Conservation (phyloP, 2,797 vertebrate species). For the Gadopsis bispinosus region DNA sequence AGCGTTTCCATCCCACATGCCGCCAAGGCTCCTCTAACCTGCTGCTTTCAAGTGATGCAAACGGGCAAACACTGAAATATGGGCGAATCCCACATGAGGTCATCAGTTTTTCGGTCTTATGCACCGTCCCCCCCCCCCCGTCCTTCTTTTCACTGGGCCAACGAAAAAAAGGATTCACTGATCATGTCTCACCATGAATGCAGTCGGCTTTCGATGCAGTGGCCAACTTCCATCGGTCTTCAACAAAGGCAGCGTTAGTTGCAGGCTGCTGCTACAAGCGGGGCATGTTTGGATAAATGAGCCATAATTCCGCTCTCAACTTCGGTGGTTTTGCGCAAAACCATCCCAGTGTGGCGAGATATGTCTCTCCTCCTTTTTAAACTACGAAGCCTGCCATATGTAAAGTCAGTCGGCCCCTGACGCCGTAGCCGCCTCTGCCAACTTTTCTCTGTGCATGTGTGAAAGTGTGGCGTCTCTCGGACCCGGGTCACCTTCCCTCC, state of each 20-base stretch:
- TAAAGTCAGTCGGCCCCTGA: slow-evolving; percentile 48
- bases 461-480: slow-evolving; percentile 66
- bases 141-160: background rate
- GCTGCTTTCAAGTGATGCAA: slow-evolving; percentile 58
- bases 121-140: slow-evolving; percentile 42
- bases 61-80: slow-evolving; percentile 64
- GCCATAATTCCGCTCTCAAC: slow-evolving; percentile 53
- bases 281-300: slow-evolving; percentile 32
- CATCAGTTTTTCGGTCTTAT: slow-evolving; percentile 61
- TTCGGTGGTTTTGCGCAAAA: slow-evolving; percentile 58
- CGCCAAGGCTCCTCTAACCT: slow-evolving; percentile 19
- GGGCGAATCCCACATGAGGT: slow-evolving; percentile 78
- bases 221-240: slow-evolving; percentile 80
- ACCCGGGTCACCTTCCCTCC: slow-evolving; percentile 42
- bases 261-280: slow-evolving; percentile 14
- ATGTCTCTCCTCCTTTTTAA: slow-evolving; percentile 33
- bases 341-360: slow-evolving; percentile 53
- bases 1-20: slow-evolving; percentile 3
- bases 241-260: slow-evolving; percentile 12
- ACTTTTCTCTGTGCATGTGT: slow-evolving; percentile 63
- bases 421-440: slow-evolving; percentile 55
- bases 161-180: background rate
- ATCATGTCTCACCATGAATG: slow-evolving; percentile 74
- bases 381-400: slow-evolving; percentile 32
- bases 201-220: slow-evolving; percentile 60